Base-by-base conservation (phyloP, 1,140 invertebrate genomes). In the Venturia canescens region DNA sequence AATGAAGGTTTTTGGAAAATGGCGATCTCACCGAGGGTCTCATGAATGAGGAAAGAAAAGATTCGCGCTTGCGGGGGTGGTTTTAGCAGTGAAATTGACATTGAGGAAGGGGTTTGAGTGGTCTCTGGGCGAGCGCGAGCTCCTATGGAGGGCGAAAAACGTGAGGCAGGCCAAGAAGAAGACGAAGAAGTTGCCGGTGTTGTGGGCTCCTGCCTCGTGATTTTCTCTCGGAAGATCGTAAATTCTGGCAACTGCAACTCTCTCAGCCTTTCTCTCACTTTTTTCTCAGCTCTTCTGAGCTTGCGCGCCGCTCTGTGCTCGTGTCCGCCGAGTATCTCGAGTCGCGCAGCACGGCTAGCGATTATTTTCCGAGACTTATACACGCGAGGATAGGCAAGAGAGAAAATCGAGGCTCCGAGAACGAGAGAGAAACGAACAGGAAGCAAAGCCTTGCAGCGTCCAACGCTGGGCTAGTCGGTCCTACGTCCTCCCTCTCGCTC, bases 141-240 rank as follows among this genome's bases (percentile, higher is more conserved):
- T 3, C 15, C 18, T n/a, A 18, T n/a, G 16, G 38, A 50, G 16
- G 0, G 67, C 15, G 71, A 26, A 57, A n/a, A 75, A 29, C 44
- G 71, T 53, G 71, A 75, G 71, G 71, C 48, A 75, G 48, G 76
- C 75, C 75, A 44, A 9, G 38, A 44, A 44, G 23, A 7, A 44
- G 26, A 44, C 1, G 38, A 44, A 44, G 23, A 7, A 44, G 26
- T 21, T 50, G 44, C 26, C 5, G 18, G 23, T 66, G 60, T 66
- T 23, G 72, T 44, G 38, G 1, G 13, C 38, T 44, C 7, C 38
- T 44, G 60, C 21, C 63, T 77, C 75, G 80, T 81, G 83, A 80
- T 83, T 84, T 84, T 84, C 78, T 50, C 79, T 78, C 76, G 83
- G 67, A 66, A 74, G 76, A 79, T 80, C 83, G 80, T 83, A 83